Evolutionary conservation across 2,888 invertebrate species (phyloP), one percentile per base, ranked within the genome.

Genomic region (Sialis fuliginosa): DNA sequence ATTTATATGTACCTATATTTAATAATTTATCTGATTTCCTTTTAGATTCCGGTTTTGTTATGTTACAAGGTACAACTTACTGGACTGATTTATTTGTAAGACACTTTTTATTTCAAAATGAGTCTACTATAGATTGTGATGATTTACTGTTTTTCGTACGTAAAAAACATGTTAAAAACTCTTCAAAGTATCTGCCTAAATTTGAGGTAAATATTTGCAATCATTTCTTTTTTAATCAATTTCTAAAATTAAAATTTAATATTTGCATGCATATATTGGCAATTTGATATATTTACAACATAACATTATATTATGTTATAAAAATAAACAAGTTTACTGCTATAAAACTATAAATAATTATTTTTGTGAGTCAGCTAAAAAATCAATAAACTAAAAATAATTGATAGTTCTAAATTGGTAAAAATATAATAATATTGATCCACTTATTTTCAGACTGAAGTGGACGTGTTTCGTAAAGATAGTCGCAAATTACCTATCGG

Each of bases 401-500:
- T 22, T 4, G 4, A 22, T 22, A 2, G 22, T 22, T 22, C 22
- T 22, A 22, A 22, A 22, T 22, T 22, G 22, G 22, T 22, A 22
- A 22, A 22, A 22, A 22, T 22, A 22, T 22, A 22, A 22, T 22
- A 22, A 22, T 22, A 22, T 22, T 22, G 22, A 22, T 22, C 4
- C 4, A 22, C 22, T 48, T 51, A 37, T 60, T 68, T 62, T 56
- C 67, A 92, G 83, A 90, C 90, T 60, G 88, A 89, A 67, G 86
- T 97, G 54, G 95, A 97, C 70, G 97, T 97, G 53, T 96, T 91
- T 70, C 82, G 97, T 53, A 90, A 93, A 69, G 93, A 95, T 68
- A 95, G 95, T 60, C 84, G 91, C 62, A 93, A 95, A 67, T 72
- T 96, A 60, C 97, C 97, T 45, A 87, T 95, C 59, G 91, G 91